Evolutionary conservation across 2,113 vertebrate genomes (phyloP).

Genomic region (Holacanthus passer): DNA sequence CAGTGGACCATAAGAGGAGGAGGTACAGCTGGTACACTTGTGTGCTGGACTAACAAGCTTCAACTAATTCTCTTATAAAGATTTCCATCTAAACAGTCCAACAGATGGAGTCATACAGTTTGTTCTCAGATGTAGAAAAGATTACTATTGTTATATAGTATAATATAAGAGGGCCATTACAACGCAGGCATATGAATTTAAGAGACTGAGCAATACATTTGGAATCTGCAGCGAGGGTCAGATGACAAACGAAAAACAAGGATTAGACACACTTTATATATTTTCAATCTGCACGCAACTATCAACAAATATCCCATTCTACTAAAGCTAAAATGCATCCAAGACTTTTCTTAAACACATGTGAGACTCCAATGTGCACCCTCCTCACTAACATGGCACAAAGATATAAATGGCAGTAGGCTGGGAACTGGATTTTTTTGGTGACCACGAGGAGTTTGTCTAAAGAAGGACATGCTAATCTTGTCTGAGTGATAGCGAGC

Average conservation of each 20-base stretch:
- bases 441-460: background rate
- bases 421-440: constrained; percentile 5
- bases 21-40: background rate
- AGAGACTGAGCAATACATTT: background rate
- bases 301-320: background rate
- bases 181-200: background rate
- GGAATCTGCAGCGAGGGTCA: background rate
- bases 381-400: constrained; percentile 15
- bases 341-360: background rate
- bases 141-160: background rate
- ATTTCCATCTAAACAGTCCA: background rate
- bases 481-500: background rate
- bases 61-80: background rate
- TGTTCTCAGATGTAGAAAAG: background rate
- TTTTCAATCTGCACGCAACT: background rate
- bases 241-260: background rate
- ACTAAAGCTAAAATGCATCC: background rate
- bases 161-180: background rate
- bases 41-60: background rate
- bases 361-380: constrained; percentile 19
- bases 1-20: background rate
- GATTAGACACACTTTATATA: background rate
- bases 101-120: background rate
- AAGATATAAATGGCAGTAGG: constrained; percentile 19
- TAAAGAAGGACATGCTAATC: constrained; percentile 1